Evolutionary conservation across 2,797 vertebrate species (phyloP).

Genomic region (Emydoidea blandingii): DNA sequence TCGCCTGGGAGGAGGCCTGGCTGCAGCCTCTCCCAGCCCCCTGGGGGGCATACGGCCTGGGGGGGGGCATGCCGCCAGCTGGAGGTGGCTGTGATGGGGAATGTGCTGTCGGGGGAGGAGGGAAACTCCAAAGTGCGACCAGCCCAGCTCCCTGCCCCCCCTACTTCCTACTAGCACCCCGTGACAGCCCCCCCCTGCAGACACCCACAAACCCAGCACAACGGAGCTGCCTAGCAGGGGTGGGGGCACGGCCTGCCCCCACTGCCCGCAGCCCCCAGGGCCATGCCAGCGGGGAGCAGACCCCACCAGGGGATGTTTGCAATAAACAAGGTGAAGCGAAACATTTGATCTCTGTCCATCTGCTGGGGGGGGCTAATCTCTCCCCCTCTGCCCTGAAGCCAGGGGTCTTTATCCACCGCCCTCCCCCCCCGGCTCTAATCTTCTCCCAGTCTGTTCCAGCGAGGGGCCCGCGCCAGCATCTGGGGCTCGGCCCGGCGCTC

Average conservation of each 20-base stretch:
- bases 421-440: background rate
- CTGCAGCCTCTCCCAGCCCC: no score
- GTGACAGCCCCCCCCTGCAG: background rate
- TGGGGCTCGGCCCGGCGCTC: background rate
- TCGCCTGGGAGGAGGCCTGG: background rate
- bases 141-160: background rate
- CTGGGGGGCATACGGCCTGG: no score
- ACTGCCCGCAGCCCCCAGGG: background rate
- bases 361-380: slow-evolving; percentile 38
- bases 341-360: background rate
- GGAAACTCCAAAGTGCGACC: no score
- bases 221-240: background rate
- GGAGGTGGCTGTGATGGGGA: background rate
- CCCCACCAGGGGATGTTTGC: background rate
- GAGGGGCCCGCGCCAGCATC: background rate
- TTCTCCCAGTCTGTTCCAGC: background rate
- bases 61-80: no score
- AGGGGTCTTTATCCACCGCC: background rate
- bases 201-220: background rate
- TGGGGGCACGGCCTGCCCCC: background rate
- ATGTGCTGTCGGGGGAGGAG: background rate
- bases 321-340: background rate
- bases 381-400: slow-evolving; percentile 27
- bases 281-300: background rate
- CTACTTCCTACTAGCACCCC: background rate